These are phyloP conservation scores for Bombus ignitus DNA, from an alignment of 1,140 invertebrate species.

Conservation along the genomic window DNA sequence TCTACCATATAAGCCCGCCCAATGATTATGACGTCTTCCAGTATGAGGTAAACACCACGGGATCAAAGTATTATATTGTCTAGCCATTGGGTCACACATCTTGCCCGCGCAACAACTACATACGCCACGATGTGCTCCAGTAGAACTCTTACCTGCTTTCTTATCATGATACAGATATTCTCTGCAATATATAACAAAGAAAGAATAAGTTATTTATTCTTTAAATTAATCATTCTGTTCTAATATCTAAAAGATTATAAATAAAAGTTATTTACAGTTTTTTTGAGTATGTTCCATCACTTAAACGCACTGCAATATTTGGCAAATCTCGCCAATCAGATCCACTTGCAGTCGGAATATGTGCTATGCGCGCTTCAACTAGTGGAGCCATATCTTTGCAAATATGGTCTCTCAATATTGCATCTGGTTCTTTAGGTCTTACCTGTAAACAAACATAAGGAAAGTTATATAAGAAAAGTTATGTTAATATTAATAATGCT, in stretches of 20 bases:
- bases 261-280: slow-evolving; percentile 83
- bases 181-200: slow-evolving; percentile 72
- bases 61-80: slow-evolving; percentile 92
- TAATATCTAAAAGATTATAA: not conserved
- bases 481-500: not conserved
- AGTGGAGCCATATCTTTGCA: slow-evolving; percentile 93
- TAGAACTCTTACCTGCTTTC: slow-evolving; percentile 85
- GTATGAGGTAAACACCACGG: slow-evolving; percentile 96
- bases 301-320: slow-evolving; percentile 88
- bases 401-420: slow-evolving; percentile 89
- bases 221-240: not conserved
- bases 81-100: slow-evolving; percentile 88
- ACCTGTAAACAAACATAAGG: slow-evolving; percentile 78
- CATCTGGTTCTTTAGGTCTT: slow-evolving; percentile 84
- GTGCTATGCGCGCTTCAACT: slow-evolving; percentile 90
- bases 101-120: slow-evolving; percentile 88
- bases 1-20: slow-evolving; percentile 89
- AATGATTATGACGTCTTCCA: slow-evolving; percentile 93
- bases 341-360: slow-evolving; percentile 89
- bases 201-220: not conserved
- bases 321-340: slow-evolving; percentile 95
- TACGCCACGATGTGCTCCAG: slow-evolving; percentile 89
- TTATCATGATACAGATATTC: slow-evolving; percentile 89
- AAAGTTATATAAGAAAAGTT: not conserved
- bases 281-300: slow-evolving; percentile 87